Conservation (phyloP, 2,797 vertebrate genomes). For the Lacerta bilineata region DNA sequence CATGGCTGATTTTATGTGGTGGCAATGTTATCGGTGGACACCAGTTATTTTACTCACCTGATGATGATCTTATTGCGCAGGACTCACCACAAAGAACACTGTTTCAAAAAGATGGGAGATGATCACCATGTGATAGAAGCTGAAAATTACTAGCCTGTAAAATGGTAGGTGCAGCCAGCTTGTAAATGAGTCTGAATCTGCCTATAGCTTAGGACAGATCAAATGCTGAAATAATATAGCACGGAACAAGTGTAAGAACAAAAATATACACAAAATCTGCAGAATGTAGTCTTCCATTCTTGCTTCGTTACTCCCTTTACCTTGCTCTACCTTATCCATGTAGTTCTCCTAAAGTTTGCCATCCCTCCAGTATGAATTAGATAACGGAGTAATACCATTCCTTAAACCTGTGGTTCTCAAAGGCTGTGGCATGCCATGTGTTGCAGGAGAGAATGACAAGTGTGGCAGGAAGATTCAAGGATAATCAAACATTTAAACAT, state of each 20-base stretch:
- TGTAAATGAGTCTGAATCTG: background rate
- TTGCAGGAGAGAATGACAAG: too few species aligned
- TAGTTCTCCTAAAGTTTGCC: background rate
- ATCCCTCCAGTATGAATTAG: background rate
- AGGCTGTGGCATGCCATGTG: too few species aligned
- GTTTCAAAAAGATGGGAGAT: background rate
- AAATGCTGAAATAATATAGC: background rate
- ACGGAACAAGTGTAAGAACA: background rate
- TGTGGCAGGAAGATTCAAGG: too few species aligned
- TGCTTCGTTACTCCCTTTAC: background rate
- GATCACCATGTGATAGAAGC: background rate
- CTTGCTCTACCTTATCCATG: background rate
- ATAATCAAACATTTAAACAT: too few species aligned
- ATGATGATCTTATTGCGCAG: background rate
- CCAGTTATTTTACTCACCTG: background rate
- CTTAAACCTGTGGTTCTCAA: background rate
- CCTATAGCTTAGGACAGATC: background rate
- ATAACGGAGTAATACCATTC: background rate
- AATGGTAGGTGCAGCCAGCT: background rate
- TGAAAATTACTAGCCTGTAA: background rate
- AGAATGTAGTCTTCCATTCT: background rate
- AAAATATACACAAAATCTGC: background rate
- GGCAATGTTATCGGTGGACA: background rate
- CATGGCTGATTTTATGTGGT: background rate
- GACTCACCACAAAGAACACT: constrained; percentile 1